These are phyloP conservation scores for Callorhinus ursinus DNA, from an alignment of 2,113 vertebrate genomes.

Conservation along the genomic window DNA sequence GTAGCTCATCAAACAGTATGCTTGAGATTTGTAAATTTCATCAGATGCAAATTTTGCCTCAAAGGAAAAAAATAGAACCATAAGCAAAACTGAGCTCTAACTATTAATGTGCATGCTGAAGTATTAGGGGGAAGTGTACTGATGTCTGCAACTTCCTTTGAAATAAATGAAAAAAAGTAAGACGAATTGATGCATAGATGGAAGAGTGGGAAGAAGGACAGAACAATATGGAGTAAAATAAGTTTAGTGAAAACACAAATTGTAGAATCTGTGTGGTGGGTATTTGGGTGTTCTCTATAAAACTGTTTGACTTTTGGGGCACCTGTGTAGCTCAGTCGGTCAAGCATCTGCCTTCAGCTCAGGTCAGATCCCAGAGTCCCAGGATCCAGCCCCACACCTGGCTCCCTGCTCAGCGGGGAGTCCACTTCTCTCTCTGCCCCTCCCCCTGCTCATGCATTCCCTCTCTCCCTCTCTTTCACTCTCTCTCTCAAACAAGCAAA, in stretches of 20 bases:
- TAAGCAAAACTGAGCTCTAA: constrained; percentile 31
- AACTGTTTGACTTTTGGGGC: background rate
- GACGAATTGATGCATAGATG: background rate
- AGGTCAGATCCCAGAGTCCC: background rate
- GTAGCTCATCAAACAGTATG: background rate
- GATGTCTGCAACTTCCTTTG: background rate
- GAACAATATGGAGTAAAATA: background rate
- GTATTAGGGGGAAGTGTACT: background rate
- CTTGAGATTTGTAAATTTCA: background rate
- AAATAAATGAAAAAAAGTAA: background rate
- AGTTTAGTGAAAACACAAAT: background rate
- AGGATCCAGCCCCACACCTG: background rate
- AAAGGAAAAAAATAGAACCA: background rate
- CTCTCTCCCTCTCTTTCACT: too few relatives aligned
- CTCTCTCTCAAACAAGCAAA: background rate
- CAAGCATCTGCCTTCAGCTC: background rate
- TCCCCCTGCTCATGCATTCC: too few relatives aligned
- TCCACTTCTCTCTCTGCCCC: background rate
- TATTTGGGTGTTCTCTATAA: background rate
- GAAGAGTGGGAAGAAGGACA: background rate
- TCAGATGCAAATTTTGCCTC: constrained; percentile 44
- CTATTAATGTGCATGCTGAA: background rate
- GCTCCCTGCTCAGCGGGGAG: background rate
- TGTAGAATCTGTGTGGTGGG: background rate
- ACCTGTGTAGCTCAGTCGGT: background rate